Evolutionary conservation across 2,797 vertebrate genomes (phyloP).

Genomic region (Hipposideros larvatus): DNA sequence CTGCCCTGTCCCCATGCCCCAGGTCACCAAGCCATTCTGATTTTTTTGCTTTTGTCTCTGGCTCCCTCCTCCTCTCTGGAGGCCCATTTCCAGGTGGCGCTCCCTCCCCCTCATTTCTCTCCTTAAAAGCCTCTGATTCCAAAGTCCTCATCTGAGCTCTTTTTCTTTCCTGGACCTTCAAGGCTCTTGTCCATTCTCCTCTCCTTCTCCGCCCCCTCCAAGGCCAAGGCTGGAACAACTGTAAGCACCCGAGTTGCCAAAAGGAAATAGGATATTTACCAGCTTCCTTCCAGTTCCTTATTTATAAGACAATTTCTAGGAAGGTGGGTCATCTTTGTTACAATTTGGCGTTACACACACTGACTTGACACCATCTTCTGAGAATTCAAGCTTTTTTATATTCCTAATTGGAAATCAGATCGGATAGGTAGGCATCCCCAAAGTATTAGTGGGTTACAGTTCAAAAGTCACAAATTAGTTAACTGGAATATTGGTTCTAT

Average conservation of each 20-base stretch:
- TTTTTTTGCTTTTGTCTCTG: background rate
- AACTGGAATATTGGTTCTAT: background rate
- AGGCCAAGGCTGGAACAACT: background rate
- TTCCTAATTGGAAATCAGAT: background rate
- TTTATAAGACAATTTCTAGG: conserved; percentile 53
- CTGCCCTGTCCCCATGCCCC: too few species aligned
- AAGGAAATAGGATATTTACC: background rate
- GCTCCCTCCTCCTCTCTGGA: background rate
- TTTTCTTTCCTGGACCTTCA: background rate
- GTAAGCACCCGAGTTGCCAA: background rate
- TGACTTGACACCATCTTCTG: background rate
- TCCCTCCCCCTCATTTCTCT: background rate
- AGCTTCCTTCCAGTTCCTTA: conserved; percentile 45
- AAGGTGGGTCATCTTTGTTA: conserved; percentile 34
- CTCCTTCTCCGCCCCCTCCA: background rate
- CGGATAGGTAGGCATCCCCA: background rate
- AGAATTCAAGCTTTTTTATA: background rate
- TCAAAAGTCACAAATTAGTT: background rate
- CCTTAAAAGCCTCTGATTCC: background rate
- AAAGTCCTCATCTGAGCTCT: background rate
- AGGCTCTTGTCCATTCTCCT: background rate
- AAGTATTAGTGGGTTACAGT: background rate
- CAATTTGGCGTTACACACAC: background rate
- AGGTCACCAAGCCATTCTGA: too few species aligned
- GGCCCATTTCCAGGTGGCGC: background rate